Percentiles rank a stretch among this genome's conserved stretches.
Evolutionary conservation across 2,797 vertebrate species (phyloP).

Genomic region (Lacerta bilineata): DNA sequence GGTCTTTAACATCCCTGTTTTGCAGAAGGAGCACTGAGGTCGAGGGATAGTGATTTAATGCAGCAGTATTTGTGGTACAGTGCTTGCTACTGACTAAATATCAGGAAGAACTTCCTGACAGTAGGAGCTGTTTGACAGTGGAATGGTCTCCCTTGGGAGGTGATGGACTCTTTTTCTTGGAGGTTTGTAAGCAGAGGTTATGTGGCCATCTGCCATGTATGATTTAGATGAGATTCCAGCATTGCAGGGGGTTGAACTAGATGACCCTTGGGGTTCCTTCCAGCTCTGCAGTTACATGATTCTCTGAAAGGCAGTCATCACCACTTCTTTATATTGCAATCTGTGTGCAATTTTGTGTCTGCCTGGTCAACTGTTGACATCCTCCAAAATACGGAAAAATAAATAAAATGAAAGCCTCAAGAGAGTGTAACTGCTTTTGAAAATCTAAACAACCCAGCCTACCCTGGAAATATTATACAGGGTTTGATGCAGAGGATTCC

Average conservation of each 20-base stretch:
- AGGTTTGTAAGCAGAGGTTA: too few species aligned
- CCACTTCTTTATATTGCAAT: not conserved
- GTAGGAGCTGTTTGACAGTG: too few species aligned
- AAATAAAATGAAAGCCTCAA: not conserved
- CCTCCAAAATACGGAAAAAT: not conserved
- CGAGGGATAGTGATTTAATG: not conserved
- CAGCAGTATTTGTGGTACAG: not conserved
- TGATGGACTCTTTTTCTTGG: too few species aligned
- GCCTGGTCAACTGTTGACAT: not conserved
- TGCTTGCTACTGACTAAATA: not conserved
- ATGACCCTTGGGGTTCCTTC: too few species aligned
- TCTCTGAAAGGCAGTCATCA: too few species aligned
- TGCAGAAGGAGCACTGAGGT: conserved; percentile 3
- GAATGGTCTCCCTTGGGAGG: too few species aligned
- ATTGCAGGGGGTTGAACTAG: too few species aligned
- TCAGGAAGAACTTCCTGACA: too few species aligned
- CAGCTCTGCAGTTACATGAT: too few species aligned
- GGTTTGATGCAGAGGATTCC: conserved; percentile 28
- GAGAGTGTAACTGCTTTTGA: not conserved
- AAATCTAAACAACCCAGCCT: conserved; percentile 3
- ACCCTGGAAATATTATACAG: not conserved
- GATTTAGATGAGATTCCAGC: too few species aligned
- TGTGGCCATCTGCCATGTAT: too few species aligned
- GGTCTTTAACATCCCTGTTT: conserved; percentile 23
- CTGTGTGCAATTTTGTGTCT: not conserved